phyloP scores from a whole-genome alignment of 23 tunicate species.

The Styela clava region DNA sequence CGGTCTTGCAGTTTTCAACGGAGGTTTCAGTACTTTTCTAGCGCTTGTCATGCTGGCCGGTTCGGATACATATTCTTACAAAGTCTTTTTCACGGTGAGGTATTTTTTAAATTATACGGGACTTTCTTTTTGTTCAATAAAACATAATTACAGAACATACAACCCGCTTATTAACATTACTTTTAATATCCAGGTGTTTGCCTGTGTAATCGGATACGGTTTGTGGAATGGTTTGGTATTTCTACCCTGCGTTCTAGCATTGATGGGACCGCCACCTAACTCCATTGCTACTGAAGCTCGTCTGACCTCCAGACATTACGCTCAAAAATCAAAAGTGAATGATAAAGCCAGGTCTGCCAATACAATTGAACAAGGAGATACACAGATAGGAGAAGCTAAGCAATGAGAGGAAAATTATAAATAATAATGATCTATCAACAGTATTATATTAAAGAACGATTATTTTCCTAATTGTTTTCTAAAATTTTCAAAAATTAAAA shows the following conservation, averaged over 20 bases:
- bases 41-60: conserved; percentile 23
- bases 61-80: conserved; percentile 13
- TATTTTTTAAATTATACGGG: too few species aligned
- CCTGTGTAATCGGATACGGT: conserved; percentile 25
- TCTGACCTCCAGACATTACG: neutral
- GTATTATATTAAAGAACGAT: too few species aligned
- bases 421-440: too few species aligned
- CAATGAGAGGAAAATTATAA: too few species aligned
- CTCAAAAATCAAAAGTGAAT: neutral
- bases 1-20: conserved; percentile 38
- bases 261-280: conserved; percentile 28
- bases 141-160: too few species aligned
- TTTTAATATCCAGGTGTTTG: conserved; percentile 26
- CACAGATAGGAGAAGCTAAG: too few species aligned
- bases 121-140: neutral
- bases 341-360: neutral
- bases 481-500: too few species aligned
- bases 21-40: conserved; percentile 38
- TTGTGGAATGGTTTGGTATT: conserved; percentile 8
- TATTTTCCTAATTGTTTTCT: too few species aligned
- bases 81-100: conserved; percentile 29
- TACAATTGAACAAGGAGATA: too few species aligned
- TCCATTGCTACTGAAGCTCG: conserved; percentile 7
- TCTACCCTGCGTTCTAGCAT: conserved; percentile 6
- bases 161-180: too few species aligned